A percentile compares a stretch with the other conserved stretches of the same genome.
phyloP scores from a whole-genome alignment of 2,113 vertebrate genomes.

The Ochotona curzoniae region DNA sequence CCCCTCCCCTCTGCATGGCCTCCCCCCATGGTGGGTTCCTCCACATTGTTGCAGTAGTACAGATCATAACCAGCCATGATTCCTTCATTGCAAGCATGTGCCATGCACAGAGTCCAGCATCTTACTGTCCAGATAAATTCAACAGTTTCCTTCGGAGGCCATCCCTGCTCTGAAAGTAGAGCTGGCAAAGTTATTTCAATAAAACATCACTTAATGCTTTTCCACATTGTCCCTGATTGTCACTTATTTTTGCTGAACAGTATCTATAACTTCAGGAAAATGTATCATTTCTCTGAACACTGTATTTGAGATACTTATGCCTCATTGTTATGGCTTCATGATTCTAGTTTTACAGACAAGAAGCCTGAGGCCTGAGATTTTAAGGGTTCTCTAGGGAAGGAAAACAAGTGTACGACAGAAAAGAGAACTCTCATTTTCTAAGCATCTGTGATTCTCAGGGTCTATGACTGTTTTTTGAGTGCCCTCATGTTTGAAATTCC shows the following conservation, averaged over 20 bases:
- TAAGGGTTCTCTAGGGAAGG: neutral
- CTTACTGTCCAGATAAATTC: too few species aligned
- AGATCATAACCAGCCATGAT: too few species aligned
- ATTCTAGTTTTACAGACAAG: neutral
- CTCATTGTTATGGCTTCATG: neutral
- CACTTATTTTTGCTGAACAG: neutral
- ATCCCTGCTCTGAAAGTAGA: too few species aligned
- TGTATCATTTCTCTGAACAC: neutral
- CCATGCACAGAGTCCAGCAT: too few species aligned
- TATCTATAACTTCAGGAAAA: neutral
- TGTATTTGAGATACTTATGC: neutral
- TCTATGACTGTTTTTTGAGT: neutral
- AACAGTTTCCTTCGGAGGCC: too few species aligned
- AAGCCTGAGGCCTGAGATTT: neutral
- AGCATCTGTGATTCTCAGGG: neutral
- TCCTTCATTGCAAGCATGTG: too few species aligned
- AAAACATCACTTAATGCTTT: neutral
- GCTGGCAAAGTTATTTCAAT: neutral
- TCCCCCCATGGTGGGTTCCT: too few species aligned
- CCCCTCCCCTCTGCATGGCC: too few species aligned
- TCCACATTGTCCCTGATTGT: neutral
- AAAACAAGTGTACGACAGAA: neutral
- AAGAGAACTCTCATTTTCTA: neutral
- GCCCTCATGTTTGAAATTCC: neutral
- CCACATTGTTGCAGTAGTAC: too few species aligned